A percentile compares a stretch with the other conserved stretches of the same genome.
Conservation (phyloP, 2,797 vertebrate genomes). For the Psittacula echo region DNA sequence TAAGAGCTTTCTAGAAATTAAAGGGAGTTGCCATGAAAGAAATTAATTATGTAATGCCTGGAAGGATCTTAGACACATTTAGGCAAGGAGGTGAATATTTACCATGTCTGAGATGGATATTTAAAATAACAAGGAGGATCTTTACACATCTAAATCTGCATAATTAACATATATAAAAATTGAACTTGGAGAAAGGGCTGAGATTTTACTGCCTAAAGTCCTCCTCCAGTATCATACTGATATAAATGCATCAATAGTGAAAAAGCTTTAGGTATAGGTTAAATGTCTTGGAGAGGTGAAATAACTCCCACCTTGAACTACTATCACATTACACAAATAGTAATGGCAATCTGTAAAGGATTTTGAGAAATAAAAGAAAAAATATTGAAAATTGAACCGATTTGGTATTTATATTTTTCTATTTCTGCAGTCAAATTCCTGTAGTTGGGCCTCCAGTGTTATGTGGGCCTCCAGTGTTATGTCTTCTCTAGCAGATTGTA, state of each 20-base stretch:
- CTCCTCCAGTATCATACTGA: neutral
- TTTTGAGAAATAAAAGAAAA: neutral
- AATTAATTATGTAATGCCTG: neutral
- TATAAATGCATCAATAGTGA: neutral
- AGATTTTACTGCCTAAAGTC: neutral
- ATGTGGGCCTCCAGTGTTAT: neutral
- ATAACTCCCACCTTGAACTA: neutral
- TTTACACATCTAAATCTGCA: neutral
- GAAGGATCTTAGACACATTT: neutral
- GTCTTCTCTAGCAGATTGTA: neutral
- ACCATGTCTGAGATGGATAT: neutral
- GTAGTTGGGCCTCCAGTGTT: neutral
- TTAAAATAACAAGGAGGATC: neutral
- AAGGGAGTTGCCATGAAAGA: neutral
- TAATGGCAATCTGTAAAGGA: neutral
- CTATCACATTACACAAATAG: neutral
- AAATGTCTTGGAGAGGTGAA: neutral
- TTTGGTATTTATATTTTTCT: neutral
- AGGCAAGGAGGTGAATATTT: neutral
- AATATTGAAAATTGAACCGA: accelerated
- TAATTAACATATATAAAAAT: neutral
- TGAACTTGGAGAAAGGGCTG: neutral
- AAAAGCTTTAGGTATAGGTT: neutral
- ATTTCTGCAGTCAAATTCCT: neutral
- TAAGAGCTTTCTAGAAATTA: neutral